Conservation (phyloP, 92 coral and sea anemone species). For the Anthopleura xanthogrammica region DNA sequence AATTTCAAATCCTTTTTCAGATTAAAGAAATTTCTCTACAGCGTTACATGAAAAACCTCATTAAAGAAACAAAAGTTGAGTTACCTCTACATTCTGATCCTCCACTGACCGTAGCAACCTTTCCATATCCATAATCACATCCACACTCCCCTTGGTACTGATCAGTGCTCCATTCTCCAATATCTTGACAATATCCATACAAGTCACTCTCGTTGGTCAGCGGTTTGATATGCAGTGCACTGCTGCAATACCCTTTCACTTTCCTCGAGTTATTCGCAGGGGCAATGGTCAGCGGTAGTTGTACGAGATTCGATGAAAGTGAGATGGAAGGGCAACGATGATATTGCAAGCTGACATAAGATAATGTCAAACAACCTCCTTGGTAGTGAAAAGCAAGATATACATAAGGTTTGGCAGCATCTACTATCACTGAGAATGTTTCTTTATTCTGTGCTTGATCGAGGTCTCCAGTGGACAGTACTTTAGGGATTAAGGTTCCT, state of each 20-base stretch:
- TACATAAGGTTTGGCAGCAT: slow-evolving; percentile 27
- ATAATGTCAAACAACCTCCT: slow-evolving; percentile 52
- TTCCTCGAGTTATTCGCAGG: slow-evolving; percentile 46
- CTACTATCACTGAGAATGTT: slow-evolving; percentile 22
- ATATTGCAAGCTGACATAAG: slow-evolving; percentile 40
- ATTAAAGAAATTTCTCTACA: no score
- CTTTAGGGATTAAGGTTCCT: slow-evolving; percentile 16
- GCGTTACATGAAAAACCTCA: no score
- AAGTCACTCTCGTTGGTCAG: slow-evolving; percentile 33
- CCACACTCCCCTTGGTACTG: slow-evolving; percentile 36
- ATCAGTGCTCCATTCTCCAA: slow-evolving; percentile 58
- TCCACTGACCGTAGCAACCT: slow-evolving; percentile 20
- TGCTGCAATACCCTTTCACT: slow-evolving; percentile 43
- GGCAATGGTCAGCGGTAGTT: slow-evolving; percentile 48
- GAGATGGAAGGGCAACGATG: slow-evolving; percentile 46
- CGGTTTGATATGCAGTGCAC: slow-evolving; percentile 31
- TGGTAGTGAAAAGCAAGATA: slow-evolving; percentile 60
- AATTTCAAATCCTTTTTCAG: no score
- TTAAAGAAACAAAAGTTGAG: no score
- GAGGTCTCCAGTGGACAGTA: neutral
- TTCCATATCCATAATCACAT: slow-evolving; percentile 61
- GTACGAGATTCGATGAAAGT: slow-evolving; percentile 40
- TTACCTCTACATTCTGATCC: no score
- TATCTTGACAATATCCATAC: slow-evolving; percentile 52
- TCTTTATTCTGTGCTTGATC: neutral